Conservation (phyloP, 2,888 invertebrate species). For the Prosopocoilus inquinatus region DNA sequence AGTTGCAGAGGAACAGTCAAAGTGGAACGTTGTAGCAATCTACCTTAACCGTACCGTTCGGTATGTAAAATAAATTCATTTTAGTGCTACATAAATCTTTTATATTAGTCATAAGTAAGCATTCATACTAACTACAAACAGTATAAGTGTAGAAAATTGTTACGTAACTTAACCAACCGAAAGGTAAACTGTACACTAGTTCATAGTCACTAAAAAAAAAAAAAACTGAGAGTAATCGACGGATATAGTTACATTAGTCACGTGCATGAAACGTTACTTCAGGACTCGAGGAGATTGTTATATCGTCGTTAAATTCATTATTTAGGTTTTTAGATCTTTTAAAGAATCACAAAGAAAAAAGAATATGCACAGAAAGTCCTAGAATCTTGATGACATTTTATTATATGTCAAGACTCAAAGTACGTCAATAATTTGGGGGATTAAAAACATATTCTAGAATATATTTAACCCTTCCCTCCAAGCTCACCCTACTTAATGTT, state of each 20-base stretch:
- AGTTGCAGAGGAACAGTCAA: constrained; percentile 36
- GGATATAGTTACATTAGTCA: neutral
- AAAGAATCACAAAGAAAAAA: too few species aligned
- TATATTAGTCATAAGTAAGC: constrained; percentile 18
- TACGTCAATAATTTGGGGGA: too few species aligned
- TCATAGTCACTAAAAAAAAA: neutral
- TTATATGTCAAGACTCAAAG: too few species aligned
- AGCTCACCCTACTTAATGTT: too few species aligned
- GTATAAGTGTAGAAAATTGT: neutral
- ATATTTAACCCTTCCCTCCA: too few species aligned
- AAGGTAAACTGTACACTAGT: neutral
- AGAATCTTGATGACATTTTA: too few species aligned
- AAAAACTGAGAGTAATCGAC: constrained; percentile 1
- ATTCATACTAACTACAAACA: constrained; percentile 1
- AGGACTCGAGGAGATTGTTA: neutral
- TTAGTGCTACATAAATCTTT: constrained; percentile 24
- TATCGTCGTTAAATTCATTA: too few species aligned
- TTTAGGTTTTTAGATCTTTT: too few species aligned
- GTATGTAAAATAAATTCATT: constrained; percentile 14
- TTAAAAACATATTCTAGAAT: too few species aligned
- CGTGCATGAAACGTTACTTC: neutral
- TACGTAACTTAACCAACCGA: neutral
- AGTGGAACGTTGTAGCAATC: constrained; percentile 44
- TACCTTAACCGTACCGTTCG: constrained; percentile 4
- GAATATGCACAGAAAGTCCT: too few species aligned